Evolutionary conservation across 1,140 invertebrate genomes (phyloP).

Genomic region (Plutomurus gul): DNA sequence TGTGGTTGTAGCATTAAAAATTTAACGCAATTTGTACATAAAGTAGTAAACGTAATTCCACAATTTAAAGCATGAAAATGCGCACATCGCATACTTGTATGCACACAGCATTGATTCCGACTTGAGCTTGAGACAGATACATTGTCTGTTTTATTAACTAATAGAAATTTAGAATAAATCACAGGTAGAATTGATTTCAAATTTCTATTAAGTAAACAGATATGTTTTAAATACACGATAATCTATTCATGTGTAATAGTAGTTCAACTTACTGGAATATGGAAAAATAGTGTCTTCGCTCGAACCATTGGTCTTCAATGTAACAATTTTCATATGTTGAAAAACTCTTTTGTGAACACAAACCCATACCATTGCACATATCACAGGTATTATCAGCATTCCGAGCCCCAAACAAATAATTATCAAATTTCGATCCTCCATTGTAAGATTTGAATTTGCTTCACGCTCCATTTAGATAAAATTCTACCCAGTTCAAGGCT

Average conservation of each 20-base stretch:
- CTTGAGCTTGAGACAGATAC: too few species aligned
- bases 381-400: constrained; percentile 31
- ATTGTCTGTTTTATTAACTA: too few species aligned
- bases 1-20: too few species aligned
- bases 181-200: too few species aligned
- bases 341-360: constrained; percentile 11
- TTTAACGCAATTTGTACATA: too few species aligned
- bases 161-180: too few species aligned
- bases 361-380: constrained; percentile 14
- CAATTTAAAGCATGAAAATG: too few species aligned
- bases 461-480: not conserved
- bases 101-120: too few species aligned
- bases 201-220: not conserved
- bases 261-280: constrained; percentile 3
- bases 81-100: too few species aligned
- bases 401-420: constrained; percentile 32
- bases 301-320: not conserved
- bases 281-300: not conserved
- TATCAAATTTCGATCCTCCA: constrained; percentile 17
- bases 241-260: not conserved
- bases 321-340: not conserved
- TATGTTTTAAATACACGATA: not conserved
- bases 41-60: too few species aligned
- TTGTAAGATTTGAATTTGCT: not conserved
- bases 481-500: too few species aligned